These are phyloP conservation scores for Drosophila sordidapex DNA, from an alignment of 2,888 invertebrate species.

Conservation along the genomic window DNA sequence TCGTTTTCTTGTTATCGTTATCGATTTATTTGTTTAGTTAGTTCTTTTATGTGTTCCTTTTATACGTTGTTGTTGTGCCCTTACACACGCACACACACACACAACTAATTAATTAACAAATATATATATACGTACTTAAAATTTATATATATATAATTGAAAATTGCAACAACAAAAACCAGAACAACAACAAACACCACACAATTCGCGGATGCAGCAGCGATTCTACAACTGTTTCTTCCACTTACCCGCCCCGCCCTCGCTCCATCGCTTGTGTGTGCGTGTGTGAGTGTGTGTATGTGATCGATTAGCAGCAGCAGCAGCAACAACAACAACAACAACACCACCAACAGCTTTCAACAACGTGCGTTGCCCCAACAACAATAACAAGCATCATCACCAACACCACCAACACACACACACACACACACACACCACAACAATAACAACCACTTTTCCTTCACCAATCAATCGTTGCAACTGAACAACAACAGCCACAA, in stretches of 20 bases:
- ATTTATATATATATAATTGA: background rate
- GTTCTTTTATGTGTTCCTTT: background rate
- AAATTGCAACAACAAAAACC: constrained; percentile 5
- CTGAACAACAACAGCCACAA: constrained; percentile 29
- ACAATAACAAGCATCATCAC: constrained; percentile 14
- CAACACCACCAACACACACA: constrained; percentile 11
- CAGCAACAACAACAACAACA: background rate
- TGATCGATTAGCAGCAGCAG: background rate
- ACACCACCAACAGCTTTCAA: constrained; percentile 10
- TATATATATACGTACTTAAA: background rate
- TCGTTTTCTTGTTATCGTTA: background rate
- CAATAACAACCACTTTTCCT: constrained; percentile 23
- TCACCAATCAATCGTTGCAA: constrained; percentile 32
- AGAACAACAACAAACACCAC: background rate
- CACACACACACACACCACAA: constrained; percentile 3
- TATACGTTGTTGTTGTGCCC: constrained; percentile 46
- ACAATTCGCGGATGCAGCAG: constrained; percentile 19
- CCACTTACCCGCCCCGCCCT: background rate
- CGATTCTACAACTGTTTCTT: constrained; percentile 1
- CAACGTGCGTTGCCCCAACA: constrained; percentile 16
- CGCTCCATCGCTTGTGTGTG: constrained; percentile 1
- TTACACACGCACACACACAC: background rate
- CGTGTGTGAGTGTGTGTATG: constrained; percentile 14
- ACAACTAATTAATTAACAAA: constrained; percentile 1
- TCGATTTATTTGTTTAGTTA: constrained; percentile 13